Evolutionary conservation across 2,797 vertebrate species (phyloP), one percentile per base, ranked within the genome.

Genomic region (Alca torda): DNA sequence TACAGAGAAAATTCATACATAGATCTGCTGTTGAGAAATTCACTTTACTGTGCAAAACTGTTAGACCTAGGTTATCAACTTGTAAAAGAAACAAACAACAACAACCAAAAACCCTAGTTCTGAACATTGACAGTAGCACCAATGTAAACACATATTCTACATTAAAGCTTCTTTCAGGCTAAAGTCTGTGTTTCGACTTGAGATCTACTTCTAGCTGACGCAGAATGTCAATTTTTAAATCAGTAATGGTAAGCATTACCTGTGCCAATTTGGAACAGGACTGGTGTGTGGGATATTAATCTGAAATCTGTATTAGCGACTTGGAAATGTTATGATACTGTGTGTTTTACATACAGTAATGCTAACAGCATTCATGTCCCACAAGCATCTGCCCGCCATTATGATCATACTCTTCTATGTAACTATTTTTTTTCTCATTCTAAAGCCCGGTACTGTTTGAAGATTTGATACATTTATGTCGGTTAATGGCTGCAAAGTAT

Each of bases 381-480:
- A 69, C 59, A 84, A 94, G n/a, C 59, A 35, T 78, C 69, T 91
- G 84, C 61, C 28, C 2, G 1, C 65, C 70, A 3, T 78, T 89
- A 46, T 7, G 61, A 43, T 93, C 41, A 35, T 15, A 37, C 57
- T 92, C 93, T 90, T 95, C 81, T 65, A 82, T 72, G 16, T 70
- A 75, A 82, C 68, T 64, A 1, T 85, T 68, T 87, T 61, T 72
- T 78, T 76, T 80, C 68, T 83, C 69, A 13, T 88, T 91, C 69
- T 86, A 48, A 91, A 99, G 99, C 96, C 98, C 98, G 1, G 93
- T 98, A 30, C 97, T 99, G 93, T 94, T 99, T 84, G 95, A 98
- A 91, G 98, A 98, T 95, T 97, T 99, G 95, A 95, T 99, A 21
- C 98, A 99, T 59, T 96, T 99, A 77, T 99, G 99, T 94, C 98